Evolutionary conservation across 92 coral and sea anemone species (phyloP), one percentile per base, ranked within the genome.

Genomic region (Palythoa caribaeorum): DNA sequence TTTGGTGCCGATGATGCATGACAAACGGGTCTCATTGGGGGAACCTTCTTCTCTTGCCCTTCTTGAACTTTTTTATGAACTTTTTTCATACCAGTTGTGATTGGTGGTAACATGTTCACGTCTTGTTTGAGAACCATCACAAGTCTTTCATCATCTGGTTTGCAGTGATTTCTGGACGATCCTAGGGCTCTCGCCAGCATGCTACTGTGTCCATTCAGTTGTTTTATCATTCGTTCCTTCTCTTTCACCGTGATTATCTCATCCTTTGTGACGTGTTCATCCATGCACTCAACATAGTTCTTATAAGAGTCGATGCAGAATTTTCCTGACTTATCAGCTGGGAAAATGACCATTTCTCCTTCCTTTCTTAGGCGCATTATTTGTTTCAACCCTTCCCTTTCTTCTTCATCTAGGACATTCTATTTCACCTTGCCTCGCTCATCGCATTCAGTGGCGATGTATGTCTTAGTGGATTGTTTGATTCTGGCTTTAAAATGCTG

Each of bases 361-460:
- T 77, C 83, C 83, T 77, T 77, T 77, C 17, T 77, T 51, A 50
- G 0, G 44, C 3, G 51, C 20, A 51, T 40, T 37, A 37, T 55
- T 57, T 15, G 50, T 2, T 63, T 79, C 47, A 54, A 8, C 9
- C 84, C 72, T 79, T 35, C 15, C 69, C 71, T 79, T 39, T 37
- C 16, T 51, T 78, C 36, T 51, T 78, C 66, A 17, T 51, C 83
- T 1, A 50, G 65, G 47, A 51, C 39, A 4, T 10, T 77, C 20
- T 77, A 38, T 50, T 77, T 77, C 81, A 77, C 50, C 5, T 44
- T 44, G 50, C 50, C 50, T 44, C 6, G 50, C 5, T 38, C 38
- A 3, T 77, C 63, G n/a, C 83, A 48, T 50, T 77, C 65, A 8
- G 63, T 77, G 51, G 83, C 65, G 16, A 77, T 77, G 83, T 77